Evolutionary conservation across 2,888 invertebrate species (phyloP).

Genomic region (Nomada flava): DNA sequence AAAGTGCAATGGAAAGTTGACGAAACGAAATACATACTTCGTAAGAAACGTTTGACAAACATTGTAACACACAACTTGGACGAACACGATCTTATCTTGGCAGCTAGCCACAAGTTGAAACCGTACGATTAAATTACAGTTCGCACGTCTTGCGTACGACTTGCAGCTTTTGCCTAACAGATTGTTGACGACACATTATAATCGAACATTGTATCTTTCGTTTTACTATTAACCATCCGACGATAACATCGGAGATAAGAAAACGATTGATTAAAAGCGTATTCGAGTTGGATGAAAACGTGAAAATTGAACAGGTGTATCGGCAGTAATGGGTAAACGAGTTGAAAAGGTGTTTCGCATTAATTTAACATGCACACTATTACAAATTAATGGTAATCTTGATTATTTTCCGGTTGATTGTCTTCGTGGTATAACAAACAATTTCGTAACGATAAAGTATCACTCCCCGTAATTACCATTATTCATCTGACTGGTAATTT

Average conservation of each 20-base stretch:
- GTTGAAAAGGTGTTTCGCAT: neutral
- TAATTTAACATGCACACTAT: neutral
- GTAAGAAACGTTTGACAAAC: slow-evolving; percentile 27
- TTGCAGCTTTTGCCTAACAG: neutral
- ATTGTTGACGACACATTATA: slow-evolving; percentile 5
- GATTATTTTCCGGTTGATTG: neutral
- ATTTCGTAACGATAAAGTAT: slow-evolving; percentile 10
- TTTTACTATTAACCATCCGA: neutral
- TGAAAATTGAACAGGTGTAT: neutral
- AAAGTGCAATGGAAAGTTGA: slow-evolving; percentile 24
- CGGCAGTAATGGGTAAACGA: slow-evolving; percentile 3
- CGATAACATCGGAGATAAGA: neutral
- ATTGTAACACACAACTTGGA: slow-evolving; percentile 36
- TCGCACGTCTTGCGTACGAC: slow-evolving; percentile 17
- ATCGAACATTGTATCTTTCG: slow-evolving; percentile 19
- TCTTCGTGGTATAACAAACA: neutral
- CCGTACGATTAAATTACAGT: slow-evolving; percentile 45
- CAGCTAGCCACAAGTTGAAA: slow-evolving; percentile 42
- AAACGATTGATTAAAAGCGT: neutral
- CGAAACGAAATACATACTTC: slow-evolving; percentile 23
- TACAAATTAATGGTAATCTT: slow-evolving; percentile 9
- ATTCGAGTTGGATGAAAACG: neutral
- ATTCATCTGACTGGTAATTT: neutral
- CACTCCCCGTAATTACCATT: slow-evolving; percentile 5
- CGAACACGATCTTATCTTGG: slow-evolving; percentile 53